phyloP scores from a whole-genome alignment of 2,888 invertebrate genomes.

The Heterodera filipjevi region DNA sequence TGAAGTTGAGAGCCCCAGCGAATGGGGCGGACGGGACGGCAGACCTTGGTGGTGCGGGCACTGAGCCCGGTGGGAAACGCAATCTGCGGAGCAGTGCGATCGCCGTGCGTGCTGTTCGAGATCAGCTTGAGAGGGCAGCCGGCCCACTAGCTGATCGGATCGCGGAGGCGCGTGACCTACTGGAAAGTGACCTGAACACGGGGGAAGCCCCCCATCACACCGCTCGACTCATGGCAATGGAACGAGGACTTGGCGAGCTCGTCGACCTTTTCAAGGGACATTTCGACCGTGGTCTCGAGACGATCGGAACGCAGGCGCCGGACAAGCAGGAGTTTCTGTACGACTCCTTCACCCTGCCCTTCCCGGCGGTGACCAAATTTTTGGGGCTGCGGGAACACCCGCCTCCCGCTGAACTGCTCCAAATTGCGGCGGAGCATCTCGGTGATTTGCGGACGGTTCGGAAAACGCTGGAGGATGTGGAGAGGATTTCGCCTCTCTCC shows the following conservation, averaged over 20 bases:
- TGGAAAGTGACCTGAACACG: too few relatives aligned
- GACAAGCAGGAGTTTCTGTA: slow-evolving; percentile 41
- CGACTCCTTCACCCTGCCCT: slow-evolving; percentile 38
- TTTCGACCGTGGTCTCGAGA: slow-evolving; percentile 48
- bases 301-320: slow-evolving; percentile 37
- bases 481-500: neutral
- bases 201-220: too few relatives aligned
- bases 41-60: slow-evolving; percentile 33
- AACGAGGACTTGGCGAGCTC: too few relatives aligned
- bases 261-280: too few relatives aligned
- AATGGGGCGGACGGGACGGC: too few relatives aligned
- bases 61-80: slow-evolving; percentile 44
- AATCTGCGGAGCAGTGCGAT: slow-evolving; percentile 49
- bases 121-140: too few relatives aligned
- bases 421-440: neutral
- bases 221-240: too few relatives aligned
- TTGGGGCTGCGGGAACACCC: slow-evolving; percentile 11
- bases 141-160: too few relatives aligned
- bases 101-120: slow-evolving; percentile 39
- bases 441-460: neutral
- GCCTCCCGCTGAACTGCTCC: neutral
- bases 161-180: too few relatives aligned
- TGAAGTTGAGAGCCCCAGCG: too few relatives aligned
- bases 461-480: neutral
- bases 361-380: slow-evolving; percentile 27